Conservation (phyloP, 2,113 vertebrate species). For the Hippolais icterina region DNA sequence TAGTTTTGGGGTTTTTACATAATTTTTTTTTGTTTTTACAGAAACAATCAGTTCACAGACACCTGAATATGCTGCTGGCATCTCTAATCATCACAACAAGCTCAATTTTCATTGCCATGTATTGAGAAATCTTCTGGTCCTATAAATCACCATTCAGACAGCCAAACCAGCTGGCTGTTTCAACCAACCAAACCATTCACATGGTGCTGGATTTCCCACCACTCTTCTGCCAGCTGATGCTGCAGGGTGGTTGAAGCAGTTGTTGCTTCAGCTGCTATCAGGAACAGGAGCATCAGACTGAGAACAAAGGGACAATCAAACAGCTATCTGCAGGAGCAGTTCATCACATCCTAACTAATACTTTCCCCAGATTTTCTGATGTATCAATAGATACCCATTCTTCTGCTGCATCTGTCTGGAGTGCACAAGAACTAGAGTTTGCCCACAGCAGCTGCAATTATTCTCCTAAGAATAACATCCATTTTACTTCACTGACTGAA, state of each 20-base stretch:
- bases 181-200: background rate
- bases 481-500: background rate
- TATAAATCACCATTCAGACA: background rate
- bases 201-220: background rate
- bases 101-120: background rate
- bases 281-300: background rate
- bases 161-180: background rate
- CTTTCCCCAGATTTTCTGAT: background rate
- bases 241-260: background rate
- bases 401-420: background rate
- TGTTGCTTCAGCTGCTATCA: background rate
- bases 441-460: background rate
- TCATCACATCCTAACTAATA: background rate
- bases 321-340: background rate
- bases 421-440: background rate
- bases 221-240: background rate
- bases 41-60: background rate
- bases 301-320: background rate
- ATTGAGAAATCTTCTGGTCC: background rate
- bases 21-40: background rate
- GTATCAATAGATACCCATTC: background rate
- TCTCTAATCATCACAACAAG: background rate
- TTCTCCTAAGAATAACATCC: background rate
- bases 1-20: rapidly evolving
- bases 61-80: background rate